Evolutionary conservation across 2,888 invertebrate genomes (phyloP).

Genomic region (Tetragonisca angustula): DNA sequence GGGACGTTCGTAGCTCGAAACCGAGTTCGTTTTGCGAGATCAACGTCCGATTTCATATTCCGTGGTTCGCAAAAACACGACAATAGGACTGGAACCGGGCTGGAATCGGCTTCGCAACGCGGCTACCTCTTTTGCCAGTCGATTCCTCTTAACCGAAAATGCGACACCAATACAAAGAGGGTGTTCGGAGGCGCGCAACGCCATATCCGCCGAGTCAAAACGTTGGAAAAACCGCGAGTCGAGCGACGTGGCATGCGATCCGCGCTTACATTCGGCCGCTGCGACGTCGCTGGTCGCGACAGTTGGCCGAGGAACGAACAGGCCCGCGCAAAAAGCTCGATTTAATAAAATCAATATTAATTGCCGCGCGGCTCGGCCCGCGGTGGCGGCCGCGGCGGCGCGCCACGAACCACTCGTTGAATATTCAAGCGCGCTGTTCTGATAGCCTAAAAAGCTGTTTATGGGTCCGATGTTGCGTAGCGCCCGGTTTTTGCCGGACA

Average conservation of each 20-base stretch:
- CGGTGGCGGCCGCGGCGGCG: slow-evolving; percentile 10
- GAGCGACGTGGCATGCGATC: slow-evolving; percentile 41
- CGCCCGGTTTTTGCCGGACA: slow-evolving; percentile 76
- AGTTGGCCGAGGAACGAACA: slow-evolving; percentile 37
- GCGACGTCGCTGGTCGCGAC: slow-evolving; percentile 35
- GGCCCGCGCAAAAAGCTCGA: slow-evolving; percentile 72
- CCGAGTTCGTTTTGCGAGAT: not conserved
- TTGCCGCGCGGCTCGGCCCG: slow-evolving; percentile 74
- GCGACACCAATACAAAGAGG: not conserved
- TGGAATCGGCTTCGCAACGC: not conserved
- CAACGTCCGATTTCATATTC: not conserved
- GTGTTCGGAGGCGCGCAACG: not conserved
- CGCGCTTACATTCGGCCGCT: slow-evolving; percentile 33
- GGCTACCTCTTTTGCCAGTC: not conserved
- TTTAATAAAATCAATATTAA: slow-evolving; percentile 83
- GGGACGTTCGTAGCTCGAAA: not conserved
- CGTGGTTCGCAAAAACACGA: not conserved
- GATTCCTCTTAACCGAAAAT: not conserved
- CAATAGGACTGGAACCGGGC: too few relatives aligned
- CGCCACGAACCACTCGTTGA: slow-evolving; percentile 74
- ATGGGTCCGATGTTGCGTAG: slow-evolving; percentile 76
- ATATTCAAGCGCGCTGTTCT: slow-evolving; percentile 78
- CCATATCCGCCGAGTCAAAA: slow-evolving; percentile 36
- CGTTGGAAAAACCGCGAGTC: slow-evolving; percentile 47
- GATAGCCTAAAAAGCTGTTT: slow-evolving; percentile 80